phyloP scores from a whole-genome alignment of 2,888 invertebrate genomes.

The Ephialtes manifestator region DNA sequence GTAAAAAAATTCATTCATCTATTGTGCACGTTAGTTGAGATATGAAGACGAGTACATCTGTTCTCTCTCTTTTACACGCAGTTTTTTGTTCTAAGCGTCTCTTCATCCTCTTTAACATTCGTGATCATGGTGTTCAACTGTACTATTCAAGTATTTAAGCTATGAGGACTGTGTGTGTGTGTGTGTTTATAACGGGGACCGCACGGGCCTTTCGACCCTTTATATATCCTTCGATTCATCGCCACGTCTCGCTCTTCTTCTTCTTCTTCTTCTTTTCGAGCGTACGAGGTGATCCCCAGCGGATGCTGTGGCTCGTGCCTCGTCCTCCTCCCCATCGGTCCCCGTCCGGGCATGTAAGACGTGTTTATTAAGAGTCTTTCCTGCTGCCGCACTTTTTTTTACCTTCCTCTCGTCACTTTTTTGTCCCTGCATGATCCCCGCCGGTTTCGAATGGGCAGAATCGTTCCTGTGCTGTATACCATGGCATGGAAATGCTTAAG shows the following conservation, averaged over 20 bases:
- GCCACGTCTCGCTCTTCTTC: neutral
- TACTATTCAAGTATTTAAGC: constrained; percentile 28
- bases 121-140: constrained; percentile 5
- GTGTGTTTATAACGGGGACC: constrained; percentile 1
- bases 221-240: constrained; percentile 16
- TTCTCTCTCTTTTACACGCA: too few relatives aligned
- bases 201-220: constrained; percentile 10
- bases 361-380: constrained; percentile 79
- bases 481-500: constrained; percentile 15
- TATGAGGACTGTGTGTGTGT: neutral
- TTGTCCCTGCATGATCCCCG: constrained; percentile 41
- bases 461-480: constrained; percentile 4
- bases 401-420: constrained; percentile 50
- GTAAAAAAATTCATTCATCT: too few relatives aligned
- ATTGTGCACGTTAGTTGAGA: too few relatives aligned
- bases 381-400: constrained; percentile 38
- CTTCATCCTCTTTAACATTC: neutral
- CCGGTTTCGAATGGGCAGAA: neutral
- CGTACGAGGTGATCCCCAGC: constrained; percentile 18
- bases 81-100: too few relatives aligned
- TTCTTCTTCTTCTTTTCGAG: constrained; percentile 39
- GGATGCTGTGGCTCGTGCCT: constrained; percentile 66
- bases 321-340: constrained; percentile 46
- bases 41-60: too few relatives aligned
- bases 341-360: constrained; percentile 73